These are phyloP conservation scores for Saccopteryx leptura DNA, from an alignment of 2,113 vertebrate genomes.

Conservation along the genomic window DNA sequence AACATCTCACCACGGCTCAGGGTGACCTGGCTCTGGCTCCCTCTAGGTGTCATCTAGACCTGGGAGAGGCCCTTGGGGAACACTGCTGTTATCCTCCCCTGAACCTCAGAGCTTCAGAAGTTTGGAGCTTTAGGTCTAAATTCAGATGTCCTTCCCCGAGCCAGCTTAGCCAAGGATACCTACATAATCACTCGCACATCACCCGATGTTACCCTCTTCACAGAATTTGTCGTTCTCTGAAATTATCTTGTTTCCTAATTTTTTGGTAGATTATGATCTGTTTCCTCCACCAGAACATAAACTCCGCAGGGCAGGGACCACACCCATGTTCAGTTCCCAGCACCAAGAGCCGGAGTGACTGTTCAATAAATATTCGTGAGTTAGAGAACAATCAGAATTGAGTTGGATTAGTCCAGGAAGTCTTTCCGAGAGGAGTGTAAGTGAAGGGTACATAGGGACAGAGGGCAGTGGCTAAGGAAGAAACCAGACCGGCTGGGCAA, in stretches of 20 bases:
- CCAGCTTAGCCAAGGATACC: background rate
- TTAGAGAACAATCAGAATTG: background rate
- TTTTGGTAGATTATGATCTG: background rate
- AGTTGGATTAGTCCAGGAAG: slow-evolving; percentile 17
- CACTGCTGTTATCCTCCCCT: background rate
- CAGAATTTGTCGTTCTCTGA: background rate
- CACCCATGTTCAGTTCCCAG: background rate
- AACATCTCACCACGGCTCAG: background rate
- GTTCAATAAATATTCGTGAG: background rate
- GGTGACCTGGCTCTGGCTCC: too few species aligned
- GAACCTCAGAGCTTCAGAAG: background rate
- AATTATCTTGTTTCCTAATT: background rate
- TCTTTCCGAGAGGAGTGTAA: slow-evolving; percentile 54
- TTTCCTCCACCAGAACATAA: background rate
- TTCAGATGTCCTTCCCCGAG: background rate
- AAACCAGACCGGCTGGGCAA: background rate
- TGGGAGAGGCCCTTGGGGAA: background rate
- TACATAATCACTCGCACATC: too few species aligned
- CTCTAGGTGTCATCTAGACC: background rate
- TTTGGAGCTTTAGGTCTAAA: background rate
- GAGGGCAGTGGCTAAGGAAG: background rate
- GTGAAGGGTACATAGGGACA: background rate
- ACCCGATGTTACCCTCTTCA: background rate
- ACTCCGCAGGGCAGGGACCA: background rate
- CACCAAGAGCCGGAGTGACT: background rate